Conservation (phyloP, 2,888 invertebrate genomes). For the Morpho deidamia region DNA sequence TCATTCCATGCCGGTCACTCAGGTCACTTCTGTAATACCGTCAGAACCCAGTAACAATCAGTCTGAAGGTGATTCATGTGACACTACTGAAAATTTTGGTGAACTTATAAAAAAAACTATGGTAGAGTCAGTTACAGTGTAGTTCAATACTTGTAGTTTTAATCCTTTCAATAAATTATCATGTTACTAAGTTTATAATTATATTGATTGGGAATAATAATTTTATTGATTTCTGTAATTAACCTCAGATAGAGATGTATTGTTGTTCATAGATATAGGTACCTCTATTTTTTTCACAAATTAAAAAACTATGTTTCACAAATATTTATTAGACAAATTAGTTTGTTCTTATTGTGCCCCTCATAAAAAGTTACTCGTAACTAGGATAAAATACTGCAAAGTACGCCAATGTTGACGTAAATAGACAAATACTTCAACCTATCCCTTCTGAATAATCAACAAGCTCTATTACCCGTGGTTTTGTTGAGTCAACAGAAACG, state of each 20-base stretch:
- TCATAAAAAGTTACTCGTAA: not conserved
- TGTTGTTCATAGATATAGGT: too few relatives aligned
- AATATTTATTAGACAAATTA: too few relatives aligned
- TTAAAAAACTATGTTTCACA: too few relatives aligned
- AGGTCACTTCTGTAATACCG: conserved; percentile 47
- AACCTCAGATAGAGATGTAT: too few relatives aligned
- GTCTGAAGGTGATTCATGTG: conserved; percentile 40
- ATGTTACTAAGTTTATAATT: conserved; percentile 68
- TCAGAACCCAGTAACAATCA: conserved; percentile 34
- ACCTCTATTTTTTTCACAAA: too few relatives aligned
- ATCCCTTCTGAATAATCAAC: too few relatives aligned
- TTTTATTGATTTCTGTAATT: conserved; percentile 3
- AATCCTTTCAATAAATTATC: conserved; percentile 57
- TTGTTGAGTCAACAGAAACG: too few relatives aligned
- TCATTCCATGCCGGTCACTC: conserved; percentile 53
- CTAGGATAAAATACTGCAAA: too few relatives aligned
- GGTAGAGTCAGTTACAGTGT: conserved; percentile 93
- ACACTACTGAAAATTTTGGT: conserved; percentile 86
- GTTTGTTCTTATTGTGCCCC: not conserved
- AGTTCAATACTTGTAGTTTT: conserved; percentile 68
- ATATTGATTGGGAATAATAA: conserved; percentile 51
- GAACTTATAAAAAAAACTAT: conserved; percentile 95
- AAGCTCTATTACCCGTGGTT: too few relatives aligned
- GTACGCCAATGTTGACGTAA: too few relatives aligned
- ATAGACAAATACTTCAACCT: not conserved